Evolutionary conservation across 1,140 invertebrate species (phyloP).

Genomic region (Thalassaphorura encarpata): DNA sequence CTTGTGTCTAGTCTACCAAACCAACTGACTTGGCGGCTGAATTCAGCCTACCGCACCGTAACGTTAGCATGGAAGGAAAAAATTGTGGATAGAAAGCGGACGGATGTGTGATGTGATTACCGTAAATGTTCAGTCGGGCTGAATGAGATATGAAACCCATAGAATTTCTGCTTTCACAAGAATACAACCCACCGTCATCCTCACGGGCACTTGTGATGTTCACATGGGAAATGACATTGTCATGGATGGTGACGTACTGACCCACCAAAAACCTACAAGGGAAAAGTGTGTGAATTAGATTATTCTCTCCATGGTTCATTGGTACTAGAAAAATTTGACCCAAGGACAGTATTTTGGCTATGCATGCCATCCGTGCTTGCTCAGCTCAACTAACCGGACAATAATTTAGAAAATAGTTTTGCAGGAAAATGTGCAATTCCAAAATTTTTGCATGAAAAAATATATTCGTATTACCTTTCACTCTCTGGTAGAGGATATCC

Average conservation of each 20-base stretch:
- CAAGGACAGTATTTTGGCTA: too few relatives aligned
- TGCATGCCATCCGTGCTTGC: too few relatives aligned
- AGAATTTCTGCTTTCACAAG: slow-evolving; percentile 72
- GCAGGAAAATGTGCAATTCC: neutral
- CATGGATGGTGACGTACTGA: slow-evolving; percentile 80
- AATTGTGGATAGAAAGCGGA: too few relatives aligned
- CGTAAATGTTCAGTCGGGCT: slow-evolving; percentile 82
- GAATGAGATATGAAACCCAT: slow-evolving; percentile 64
- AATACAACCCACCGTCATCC: slow-evolving; percentile 85
- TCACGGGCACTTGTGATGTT: slow-evolving; percentile 80
- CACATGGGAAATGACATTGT: slow-evolving; percentile 87
- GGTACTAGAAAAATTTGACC: neutral
- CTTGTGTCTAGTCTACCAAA: too few relatives aligned
- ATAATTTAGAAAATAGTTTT: too few relatives aligned
- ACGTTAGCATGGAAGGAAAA: too few relatives aligned
- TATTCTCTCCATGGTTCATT: neutral
- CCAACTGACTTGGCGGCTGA: too few relatives aligned
- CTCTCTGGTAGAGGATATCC: slow-evolving; percentile 66
- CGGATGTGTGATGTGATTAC: slow-evolving; percentile 36
- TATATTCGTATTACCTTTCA: slow-evolving; percentile 41
- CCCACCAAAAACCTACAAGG: slow-evolving; percentile 77
- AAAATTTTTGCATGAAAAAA: too few relatives aligned
- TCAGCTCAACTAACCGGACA: too few relatives aligned
- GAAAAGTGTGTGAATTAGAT: neutral
- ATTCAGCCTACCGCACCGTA: too few relatives aligned